Evolutionary conservation across 2,113 vertebrate species (phyloP), one percentile per base, ranked within the genome.

Genomic region (Periophthalmodon schlosseri): DNA sequence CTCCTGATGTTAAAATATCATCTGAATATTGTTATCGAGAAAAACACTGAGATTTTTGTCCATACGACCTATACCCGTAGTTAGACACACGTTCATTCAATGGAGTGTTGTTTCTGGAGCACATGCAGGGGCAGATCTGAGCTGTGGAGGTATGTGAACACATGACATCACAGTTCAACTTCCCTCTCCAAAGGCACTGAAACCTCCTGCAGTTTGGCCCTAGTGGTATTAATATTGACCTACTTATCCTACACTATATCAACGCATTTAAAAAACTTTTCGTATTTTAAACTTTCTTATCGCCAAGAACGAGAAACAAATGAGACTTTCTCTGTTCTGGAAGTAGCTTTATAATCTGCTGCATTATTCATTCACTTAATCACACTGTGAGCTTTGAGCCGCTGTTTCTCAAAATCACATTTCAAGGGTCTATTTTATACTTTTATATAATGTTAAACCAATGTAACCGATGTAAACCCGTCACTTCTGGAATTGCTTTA

Each of bases 41-140:
- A 28, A 28, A 28, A 28, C 28, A 28, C 28, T n/a, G n/a, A 28
- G 1, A 28, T 28, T 28, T 28, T 28, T 28, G 3, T 28, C 28
- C 28, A 2, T 28, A 28, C 3, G 1, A 3, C 28, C 28, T 28
- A 28, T 28, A 28, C 28, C 28, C 28, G 28, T 44, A 28, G 21
- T 24, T 14, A 24, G n/a, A 28, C 23, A 28, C 23, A 15, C 12
- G 24, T 47, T 6, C 86, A 86, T 79, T 83, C 83, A 83, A 80
- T 39, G 68, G 60, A 81, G 18, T 46, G 75, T 34, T 75, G 36
- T 78, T 16, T 47, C 68, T 74, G 54, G 58, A 63, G 80, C 84
- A 72, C 90, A 66, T 89, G 93, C 90, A 91, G 81, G 80, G 91
- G 85, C 92, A 92, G 82, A 91, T 91, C 85, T 80, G 72, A 79